Evolutionary conservation across 1,140 invertebrate species (phyloP).

Genomic region (Archivesica marissinica): DNA sequence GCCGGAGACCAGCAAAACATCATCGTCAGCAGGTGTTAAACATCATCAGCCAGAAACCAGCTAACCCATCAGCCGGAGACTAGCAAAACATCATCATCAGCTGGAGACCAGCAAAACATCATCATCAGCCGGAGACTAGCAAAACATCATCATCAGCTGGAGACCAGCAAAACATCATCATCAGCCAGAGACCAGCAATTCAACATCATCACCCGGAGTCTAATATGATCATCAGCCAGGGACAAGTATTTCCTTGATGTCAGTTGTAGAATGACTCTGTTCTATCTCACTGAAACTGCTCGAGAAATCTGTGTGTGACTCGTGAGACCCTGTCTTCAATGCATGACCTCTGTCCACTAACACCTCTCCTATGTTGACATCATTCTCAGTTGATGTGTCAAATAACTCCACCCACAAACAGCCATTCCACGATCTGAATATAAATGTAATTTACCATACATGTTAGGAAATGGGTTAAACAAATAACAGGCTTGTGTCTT

Average conservation of each 20-base stretch:
- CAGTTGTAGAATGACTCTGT: conserved; percentile 20
- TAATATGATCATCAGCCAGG: conserved; percentile 58
- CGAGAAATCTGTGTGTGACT: conserved; percentile 22
- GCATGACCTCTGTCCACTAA: conserved; percentile 67
- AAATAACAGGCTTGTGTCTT: background rate
- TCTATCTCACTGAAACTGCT: conserved; percentile 11
- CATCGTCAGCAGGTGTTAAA: no score
- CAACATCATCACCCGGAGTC: no score
- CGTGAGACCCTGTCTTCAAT: conserved; percentile 23
- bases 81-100: no score
- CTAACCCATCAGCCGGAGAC: no score
- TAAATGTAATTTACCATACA: background rate
- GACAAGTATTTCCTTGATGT: conserved; percentile 47
- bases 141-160: no score
- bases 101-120: no score
- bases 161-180: no score
- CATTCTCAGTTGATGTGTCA: conserved; percentile 70
- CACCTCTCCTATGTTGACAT: conserved; percentile 68
- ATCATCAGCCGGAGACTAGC: no score
- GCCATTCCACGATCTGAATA: conserved; percentile 66
- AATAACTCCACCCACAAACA: conserved; percentile 71
- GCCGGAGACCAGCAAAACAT: no score
- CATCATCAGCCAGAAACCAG: no score
- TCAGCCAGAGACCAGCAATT: no score
- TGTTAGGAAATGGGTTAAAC: background rate